Percentiles rank a stretch among this genome's conserved stretches.
Conservation (phyloP, 2,113 vertebrate species). For the Phalacrocorax carbo region DNA sequence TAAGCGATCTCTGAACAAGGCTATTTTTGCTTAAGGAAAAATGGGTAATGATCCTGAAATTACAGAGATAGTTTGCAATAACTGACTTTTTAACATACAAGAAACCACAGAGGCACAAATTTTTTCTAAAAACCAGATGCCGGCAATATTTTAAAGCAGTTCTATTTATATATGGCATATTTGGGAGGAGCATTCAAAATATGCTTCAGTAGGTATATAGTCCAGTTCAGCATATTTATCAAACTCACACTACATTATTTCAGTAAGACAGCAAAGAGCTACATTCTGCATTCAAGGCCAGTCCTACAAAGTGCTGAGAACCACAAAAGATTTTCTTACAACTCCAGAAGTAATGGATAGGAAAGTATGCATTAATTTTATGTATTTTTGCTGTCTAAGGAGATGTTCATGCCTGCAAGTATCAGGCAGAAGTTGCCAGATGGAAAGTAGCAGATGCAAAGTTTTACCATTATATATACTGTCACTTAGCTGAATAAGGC, state of each 20-base stretch:
- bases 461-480: neutral
- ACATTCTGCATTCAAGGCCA: neutral
- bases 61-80: neutral
- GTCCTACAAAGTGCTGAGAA: neutral
- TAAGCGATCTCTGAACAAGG: too few relatives aligned
- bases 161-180: conserved; percentile 19
- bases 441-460: neutral
- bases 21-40: too few relatives aligned
- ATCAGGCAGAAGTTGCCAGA: neutral
- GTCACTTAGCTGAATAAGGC: neutral
- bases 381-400: neutral
- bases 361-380: neutral
- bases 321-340: neutral
- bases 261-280: neutral
- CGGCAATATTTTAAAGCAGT: neutral
- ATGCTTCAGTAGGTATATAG: neutral
- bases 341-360: neutral
- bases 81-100: neutral
- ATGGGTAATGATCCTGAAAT: too few relatives aligned
- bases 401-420: neutral
- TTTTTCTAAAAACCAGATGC: neutral
- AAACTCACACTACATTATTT: neutral
- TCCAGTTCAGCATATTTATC: neutral
- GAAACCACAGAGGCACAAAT: neutral
- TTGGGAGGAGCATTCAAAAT: neutral